Percentiles rank a stretch among this genome's conserved stretches.
Conservation (phyloP, 2,113 vertebrate genomes). For the Stigmatopora argus region DNA sequence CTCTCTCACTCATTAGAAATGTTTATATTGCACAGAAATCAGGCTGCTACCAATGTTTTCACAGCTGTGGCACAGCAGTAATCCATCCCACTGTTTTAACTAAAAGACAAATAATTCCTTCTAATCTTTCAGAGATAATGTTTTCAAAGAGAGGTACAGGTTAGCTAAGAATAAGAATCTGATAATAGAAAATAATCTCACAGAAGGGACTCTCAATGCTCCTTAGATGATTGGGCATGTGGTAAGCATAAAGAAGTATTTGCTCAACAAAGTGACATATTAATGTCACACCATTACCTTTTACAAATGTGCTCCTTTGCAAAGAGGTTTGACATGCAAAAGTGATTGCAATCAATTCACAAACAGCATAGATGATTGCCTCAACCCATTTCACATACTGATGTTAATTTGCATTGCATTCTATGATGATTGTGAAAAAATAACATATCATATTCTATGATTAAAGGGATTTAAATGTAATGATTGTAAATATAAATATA, state of each 20-base stretch:
- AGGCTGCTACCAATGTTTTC: slow-evolving; percentile 43
- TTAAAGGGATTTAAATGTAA: slow-evolving; percentile 22
- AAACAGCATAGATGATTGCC: too few species aligned
- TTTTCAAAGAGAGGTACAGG: slow-evolving; percentile 62
- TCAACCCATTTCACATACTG: too few species aligned
- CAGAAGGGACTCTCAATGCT: slow-evolving; percentile 12
- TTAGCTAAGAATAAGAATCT: slow-evolving; percentile 58
- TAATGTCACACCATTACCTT: too few species aligned
- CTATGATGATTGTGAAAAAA: slow-evolving; percentile 9
- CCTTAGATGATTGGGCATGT: too few species aligned
- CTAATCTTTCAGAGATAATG: slow-evolving; percentile 66
- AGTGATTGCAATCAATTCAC: too few species aligned
- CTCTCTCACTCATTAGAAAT: slow-evolving; percentile 48
- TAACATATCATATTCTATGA: slow-evolving; percentile 13
- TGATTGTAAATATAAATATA: too few species aligned
- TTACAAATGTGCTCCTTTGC: too few species aligned
- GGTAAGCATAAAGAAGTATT: too few species aligned
- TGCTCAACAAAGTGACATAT: too few species aligned
- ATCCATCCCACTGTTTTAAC: slow-evolving; percentile 61
- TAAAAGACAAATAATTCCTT: slow-evolving; percentile 63
- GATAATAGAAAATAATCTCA: slow-evolving; percentile 61
- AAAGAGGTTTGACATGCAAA: too few species aligned
- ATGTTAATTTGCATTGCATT: slow-evolving; percentile 1
- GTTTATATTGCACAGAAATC: slow-evolving; percentile 44
- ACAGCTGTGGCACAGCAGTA: slow-evolving; percentile 52